These are phyloP conservation scores for Bombus superbus DNA, from an alignment of 1,140 invertebrate species.

Conservation along the genomic window DNA sequence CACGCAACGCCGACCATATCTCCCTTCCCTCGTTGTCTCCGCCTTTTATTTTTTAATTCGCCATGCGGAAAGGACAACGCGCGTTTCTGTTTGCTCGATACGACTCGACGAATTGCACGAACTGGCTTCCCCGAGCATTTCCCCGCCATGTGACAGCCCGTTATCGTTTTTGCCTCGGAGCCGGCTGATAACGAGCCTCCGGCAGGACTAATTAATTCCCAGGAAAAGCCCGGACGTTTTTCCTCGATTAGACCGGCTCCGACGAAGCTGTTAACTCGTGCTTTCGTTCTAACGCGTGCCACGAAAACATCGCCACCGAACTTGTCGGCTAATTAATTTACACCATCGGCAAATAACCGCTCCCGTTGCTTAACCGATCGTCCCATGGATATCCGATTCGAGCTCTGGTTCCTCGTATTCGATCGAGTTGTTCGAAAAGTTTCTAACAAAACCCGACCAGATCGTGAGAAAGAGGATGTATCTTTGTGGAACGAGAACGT, in stretches of 20 bases:
- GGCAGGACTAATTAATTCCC: background rate
- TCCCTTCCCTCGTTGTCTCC: background rate
- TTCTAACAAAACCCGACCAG: too few species aligned
- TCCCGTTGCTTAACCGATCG: background rate
- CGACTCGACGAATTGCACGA: background rate
- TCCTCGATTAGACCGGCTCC: background rate
- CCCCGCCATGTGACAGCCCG: background rate
- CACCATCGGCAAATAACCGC: background rate
- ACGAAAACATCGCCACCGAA: background rate
- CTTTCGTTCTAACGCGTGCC: background rate
- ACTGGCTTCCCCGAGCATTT: background rate
- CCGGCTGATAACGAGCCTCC: slow-evolving; percentile 16
- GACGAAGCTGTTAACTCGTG: background rate
- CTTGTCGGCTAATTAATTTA: slow-evolving; percentile 9
- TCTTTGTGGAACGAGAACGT: too few species aligned
- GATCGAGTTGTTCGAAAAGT: too few species aligned
- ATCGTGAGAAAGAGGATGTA: too few species aligned
- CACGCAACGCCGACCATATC: background rate
- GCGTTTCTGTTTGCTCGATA: background rate
- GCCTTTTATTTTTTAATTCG: background rate
- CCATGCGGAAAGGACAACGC: background rate
- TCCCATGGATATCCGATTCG: background rate
- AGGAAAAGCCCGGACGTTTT: background rate
- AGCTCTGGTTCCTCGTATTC: too few species aligned
- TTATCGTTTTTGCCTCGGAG: slow-evolving; percentile 9